Evolutionary conservation across 2,113 vertebrate species (phyloP).

Genomic region (Rousettus leschenaultii): DNA sequence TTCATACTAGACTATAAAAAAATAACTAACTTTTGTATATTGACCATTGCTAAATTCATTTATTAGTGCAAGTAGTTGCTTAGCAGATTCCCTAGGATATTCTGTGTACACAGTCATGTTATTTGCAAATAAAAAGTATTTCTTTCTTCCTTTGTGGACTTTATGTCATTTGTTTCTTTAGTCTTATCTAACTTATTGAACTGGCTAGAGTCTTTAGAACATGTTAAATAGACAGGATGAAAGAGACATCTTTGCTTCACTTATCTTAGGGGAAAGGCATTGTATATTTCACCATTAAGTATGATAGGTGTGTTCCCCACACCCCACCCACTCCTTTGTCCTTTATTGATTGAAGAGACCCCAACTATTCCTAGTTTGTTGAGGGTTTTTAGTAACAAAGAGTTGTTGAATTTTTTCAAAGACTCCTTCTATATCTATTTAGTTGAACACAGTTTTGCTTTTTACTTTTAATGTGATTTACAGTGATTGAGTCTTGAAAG

Average conservation of each 20-base stretch:
- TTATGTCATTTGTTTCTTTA: neutral
- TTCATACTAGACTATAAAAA: neutral
- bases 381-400: neutral
- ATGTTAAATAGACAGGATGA: neutral
- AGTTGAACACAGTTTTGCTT: neutral
- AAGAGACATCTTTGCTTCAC: neutral
- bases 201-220: neutral
- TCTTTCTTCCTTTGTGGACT: neutral
- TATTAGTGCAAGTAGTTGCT: neutral
- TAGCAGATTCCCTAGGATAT: neutral
- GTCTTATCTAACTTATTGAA: neutral
- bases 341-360: neutral
- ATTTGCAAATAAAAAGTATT: neutral
- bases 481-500: neutral
- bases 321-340: neutral
- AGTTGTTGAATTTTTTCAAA: neutral
- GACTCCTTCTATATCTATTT: neutral
- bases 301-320: neutral
- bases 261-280: neutral
- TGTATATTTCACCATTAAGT: neutral
- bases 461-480: neutral
- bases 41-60: neutral
- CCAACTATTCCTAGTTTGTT: neutral
- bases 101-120: neutral
- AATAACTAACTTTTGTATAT: neutral